Conservation (phyloP, 2,113 vertebrate species). For the Neolamprologus caudopunctatus region DNA sequence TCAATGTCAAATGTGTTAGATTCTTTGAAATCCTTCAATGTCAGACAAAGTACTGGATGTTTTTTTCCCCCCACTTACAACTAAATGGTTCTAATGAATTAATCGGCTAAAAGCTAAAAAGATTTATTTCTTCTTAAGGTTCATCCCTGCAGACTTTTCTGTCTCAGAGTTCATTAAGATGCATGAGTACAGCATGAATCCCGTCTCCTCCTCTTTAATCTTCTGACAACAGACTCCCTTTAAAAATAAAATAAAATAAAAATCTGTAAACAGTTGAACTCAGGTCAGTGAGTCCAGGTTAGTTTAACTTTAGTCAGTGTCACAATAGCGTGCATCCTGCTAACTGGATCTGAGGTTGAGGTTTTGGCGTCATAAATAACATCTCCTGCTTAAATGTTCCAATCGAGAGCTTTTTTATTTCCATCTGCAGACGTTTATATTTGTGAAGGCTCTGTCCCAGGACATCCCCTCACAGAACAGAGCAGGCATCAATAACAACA, state of each 20-base stretch:
- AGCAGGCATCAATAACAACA: neutral
- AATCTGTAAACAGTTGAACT: neutral
- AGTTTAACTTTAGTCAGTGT: neutral
- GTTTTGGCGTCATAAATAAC: neutral
- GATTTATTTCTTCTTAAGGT: neutral
- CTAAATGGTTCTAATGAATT: neutral
- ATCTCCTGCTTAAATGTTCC: neutral
- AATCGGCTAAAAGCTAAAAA: neutral
- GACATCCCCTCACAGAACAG: neutral
- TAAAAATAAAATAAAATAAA: neutral
- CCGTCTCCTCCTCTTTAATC: neutral
- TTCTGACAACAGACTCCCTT: neutral
- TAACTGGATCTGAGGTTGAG: neutral
- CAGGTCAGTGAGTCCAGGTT: neutral
- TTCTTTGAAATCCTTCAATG: neutral
- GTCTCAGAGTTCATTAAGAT: neutral
- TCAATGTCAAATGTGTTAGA: neutral
- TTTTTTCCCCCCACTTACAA: fast-evolving
- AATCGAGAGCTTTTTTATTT: neutral
- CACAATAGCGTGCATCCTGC: neutral
- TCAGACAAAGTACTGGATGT: neutral
- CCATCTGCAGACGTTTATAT: neutral
- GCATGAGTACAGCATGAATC: neutral
- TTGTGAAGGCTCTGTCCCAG: neutral
- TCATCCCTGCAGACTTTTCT: neutral